A percentile compares a stretch with the other conserved stretches of the same genome.
Evolutionary conservation across 2,888 invertebrate genomes (phyloP).

Genomic region (Mythimna ferrago): DNA sequence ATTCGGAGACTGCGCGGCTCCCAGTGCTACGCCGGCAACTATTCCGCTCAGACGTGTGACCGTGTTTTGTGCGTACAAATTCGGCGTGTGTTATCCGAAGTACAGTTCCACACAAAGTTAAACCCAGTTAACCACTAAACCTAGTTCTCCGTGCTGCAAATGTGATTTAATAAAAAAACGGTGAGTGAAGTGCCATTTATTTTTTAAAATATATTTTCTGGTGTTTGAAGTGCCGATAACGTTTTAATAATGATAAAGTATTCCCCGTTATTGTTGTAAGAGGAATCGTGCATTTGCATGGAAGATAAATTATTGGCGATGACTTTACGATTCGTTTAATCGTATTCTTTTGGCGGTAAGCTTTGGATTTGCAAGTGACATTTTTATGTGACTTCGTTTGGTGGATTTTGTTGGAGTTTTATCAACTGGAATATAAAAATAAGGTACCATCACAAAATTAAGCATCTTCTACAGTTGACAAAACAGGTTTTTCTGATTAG

Average conservation of each 20-base stretch:
- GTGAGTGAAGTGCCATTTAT: conserved; percentile 76
- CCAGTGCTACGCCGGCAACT: conserved; percentile 79
- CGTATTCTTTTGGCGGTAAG: conserved; percentile 57
- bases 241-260: conserved; percentile 41
- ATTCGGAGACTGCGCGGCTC: conserved; percentile 87
- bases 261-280: conserved; percentile 49
- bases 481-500: conserved; percentile 44
- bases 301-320: conserved; percentile 60
- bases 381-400: conserved; percentile 41
- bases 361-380: conserved; percentile 53
- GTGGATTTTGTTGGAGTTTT: conserved; percentile 29
- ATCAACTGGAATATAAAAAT: conserved; percentile 36
- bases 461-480: conserved; percentile 25
- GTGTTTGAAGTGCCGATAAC: conserved; percentile 59
- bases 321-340: conserved; percentile 57
- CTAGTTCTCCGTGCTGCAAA: conserved; percentile 69
- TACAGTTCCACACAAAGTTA: conserved; percentile 64
- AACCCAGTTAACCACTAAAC: conserved; percentile 57
- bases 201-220: conserved; percentile 50
- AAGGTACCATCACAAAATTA: conserved; percentile 46
- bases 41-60: conserved; percentile 70
- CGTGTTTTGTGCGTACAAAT: conserved; percentile 53
- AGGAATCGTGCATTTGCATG: conserved; percentile 53
- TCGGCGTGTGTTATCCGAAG: conserved; percentile 67
- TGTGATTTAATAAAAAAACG: conserved; percentile 77